phyloP scores from a whole-genome alignment of 2,888 invertebrate species.

The Lasioglossum villosulum region DNA sequence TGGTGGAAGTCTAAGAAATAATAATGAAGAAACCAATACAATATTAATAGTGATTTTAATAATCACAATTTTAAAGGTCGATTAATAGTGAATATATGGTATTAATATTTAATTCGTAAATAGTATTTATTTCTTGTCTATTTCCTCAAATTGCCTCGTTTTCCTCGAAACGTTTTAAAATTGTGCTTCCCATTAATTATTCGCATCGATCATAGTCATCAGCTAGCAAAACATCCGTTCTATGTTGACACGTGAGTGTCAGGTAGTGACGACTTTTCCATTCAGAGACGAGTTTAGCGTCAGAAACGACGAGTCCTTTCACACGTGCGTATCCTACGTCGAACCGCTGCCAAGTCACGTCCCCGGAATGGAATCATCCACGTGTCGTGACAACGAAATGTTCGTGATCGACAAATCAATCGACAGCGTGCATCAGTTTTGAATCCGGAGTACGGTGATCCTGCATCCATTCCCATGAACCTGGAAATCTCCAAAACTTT shows the following conservation, averaged over 20 bases:
- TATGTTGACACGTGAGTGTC: background rate
- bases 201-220: background rate
- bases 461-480: background rate
- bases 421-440: background rate
- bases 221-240: background rate
- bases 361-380: slow-evolving; percentile 49
- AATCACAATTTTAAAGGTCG: too few species aligned
- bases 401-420: slow-evolving; percentile 1
- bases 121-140: background rate
- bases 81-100: too few species aligned
- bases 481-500: background rate
- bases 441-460: background rate
- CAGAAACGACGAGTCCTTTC: slow-evolving; percentile 23
- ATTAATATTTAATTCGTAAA: too few species aligned
- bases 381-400: slow-evolving; percentile 39
- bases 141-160: background rate
- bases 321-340: slow-evolving; percentile 40
- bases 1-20: too few species aligned
- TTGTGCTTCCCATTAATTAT: background rate
- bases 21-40: too few species aligned
- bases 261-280: background rate
- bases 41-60: too few species aligned
- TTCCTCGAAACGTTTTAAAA: too few species aligned
- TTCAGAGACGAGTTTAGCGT: background rate
- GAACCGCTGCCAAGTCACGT: slow-evolving; percentile 60